Conservation (phyloP, 2,888 invertebrate genomes). For the Malacosoma neustria region DNA sequence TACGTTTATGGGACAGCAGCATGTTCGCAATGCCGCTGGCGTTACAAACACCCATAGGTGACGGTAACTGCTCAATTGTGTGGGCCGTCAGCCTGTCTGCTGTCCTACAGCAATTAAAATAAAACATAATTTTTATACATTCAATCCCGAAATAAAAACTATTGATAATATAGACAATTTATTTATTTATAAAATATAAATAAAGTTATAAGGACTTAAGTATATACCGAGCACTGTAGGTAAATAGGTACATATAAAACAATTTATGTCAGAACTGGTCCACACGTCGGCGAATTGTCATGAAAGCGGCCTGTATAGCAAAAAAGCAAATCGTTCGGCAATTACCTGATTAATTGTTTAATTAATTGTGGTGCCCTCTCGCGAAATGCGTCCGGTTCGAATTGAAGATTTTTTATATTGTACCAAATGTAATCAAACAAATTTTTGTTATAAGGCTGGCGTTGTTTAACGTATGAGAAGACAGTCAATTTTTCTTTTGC, state of each 20-base stretch:
- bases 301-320: conserved; percentile 31
- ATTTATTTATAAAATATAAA: too few relatives aligned
- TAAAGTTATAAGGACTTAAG: too few relatives aligned
- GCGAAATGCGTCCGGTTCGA: neutral
- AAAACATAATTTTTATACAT: too few relatives aligned
- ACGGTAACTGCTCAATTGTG: too few relatives aligned
- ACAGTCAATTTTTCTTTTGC: too few relatives aligned
- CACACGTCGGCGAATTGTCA: conserved; percentile 49
- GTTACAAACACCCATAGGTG: too few relatives aligned
- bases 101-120: too few relatives aligned
- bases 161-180: too few relatives aligned
- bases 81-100: too few relatives aligned
- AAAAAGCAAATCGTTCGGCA: conserved; percentile 67
- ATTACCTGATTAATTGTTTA: conserved; percentile 73
- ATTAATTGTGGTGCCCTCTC: conserved; percentile 48
- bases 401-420: neutral
- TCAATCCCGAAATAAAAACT: too few relatives aligned
- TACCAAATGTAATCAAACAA: neutral
- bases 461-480: neutral
- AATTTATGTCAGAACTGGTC: conserved; percentile 16
- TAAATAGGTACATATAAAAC: neutral
- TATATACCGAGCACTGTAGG: neutral
- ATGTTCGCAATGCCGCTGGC: too few relatives aligned
- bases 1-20: too few relatives aligned
- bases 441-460: neutral